These are phyloP conservation scores for Drosophila mimica DNA, from an alignment of 2,888 invertebrate genomes.

Conservation along the genomic window DNA sequence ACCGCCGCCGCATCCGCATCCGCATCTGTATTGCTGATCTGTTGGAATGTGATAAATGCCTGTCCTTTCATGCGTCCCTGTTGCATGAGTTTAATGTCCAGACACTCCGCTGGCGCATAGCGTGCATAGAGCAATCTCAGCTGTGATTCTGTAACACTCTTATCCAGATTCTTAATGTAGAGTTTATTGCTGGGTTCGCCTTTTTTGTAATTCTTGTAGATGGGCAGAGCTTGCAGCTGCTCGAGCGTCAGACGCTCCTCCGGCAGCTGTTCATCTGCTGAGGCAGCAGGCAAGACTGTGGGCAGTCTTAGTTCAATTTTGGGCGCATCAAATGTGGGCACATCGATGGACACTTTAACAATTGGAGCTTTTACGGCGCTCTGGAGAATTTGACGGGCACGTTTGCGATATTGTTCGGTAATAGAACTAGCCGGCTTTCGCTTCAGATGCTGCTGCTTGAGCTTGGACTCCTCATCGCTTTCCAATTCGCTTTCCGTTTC, in stretches of 20 bases:
- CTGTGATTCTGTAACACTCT: conserved; percentile 91
- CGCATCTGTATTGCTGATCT: conserved; percentile 13
- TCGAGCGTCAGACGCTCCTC: conserved; percentile 89
- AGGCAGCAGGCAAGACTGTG: not conserved
- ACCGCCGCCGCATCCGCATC: conserved; percentile 20
- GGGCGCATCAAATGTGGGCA: conserved; percentile 22
- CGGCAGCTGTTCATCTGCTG: conserved; percentile 20
- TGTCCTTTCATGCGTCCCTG: conserved; percentile 98
- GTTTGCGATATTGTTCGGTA: conserved; percentile 71
- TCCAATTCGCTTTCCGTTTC: conserved; percentile 82
- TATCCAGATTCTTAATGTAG: conserved; percentile 96
- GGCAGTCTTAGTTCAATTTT: conserved; percentile 77
- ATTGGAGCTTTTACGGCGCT: conserved; percentile 10
- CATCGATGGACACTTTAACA: not conserved
- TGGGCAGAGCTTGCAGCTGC: conserved; percentile 90
- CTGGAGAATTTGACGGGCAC: conserved; percentile 72
- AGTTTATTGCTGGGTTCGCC: conserved; percentile 93
- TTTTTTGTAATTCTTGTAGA: conserved; percentile 94
- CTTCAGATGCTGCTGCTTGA: not conserved
- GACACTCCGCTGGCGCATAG: conserved; percentile 86
- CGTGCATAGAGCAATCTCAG: conserved; percentile 91
- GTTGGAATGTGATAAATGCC: conserved; percentile 91
- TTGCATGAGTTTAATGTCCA: conserved; percentile 93
- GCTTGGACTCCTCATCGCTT: conserved; percentile 72
- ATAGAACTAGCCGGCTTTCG: conserved; percentile 17